These are phyloP conservation scores for Dicyrtoma fusca DNA, from an alignment of 2,888 invertebrate species.

Conservation along the genomic window DNA sequence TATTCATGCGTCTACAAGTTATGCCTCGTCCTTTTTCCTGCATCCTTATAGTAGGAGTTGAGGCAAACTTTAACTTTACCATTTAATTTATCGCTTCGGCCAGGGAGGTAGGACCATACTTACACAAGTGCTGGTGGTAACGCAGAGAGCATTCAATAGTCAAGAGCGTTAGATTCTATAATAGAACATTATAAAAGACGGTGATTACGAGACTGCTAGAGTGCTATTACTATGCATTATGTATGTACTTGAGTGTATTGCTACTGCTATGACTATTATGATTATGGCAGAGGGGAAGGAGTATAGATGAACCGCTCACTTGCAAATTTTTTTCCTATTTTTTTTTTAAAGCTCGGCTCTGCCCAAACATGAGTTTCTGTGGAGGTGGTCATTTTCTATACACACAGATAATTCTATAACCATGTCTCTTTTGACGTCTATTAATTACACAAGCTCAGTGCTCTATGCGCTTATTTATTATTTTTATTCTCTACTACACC, in stretches of 20 bases:
- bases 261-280: background rate
- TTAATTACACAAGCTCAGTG: conserved; percentile 24
- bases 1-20: too few species aligned
- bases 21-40: too few species aligned
- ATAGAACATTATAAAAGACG: background rate
- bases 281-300: conserved; percentile 15
- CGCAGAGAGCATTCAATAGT: conserved; percentile 2
- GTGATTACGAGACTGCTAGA: too few species aligned
- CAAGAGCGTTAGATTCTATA: background rate
- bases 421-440: conserved; percentile 25
- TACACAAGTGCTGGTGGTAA: too few species aligned
- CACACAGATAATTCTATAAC: conserved; percentile 11
- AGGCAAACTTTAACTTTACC: too few species aligned
- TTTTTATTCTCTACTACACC: conserved; percentile 9
- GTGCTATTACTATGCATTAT: background rate
- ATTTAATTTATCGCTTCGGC: conserved; percentile 9
- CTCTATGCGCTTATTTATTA: background rate
- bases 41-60: too few species aligned
- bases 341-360: background rate
- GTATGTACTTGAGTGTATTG: too few species aligned
- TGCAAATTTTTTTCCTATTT: too few species aligned
- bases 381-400: conserved; percentile 34
- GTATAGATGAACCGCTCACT: too few species aligned
- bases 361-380: conserved; percentile 32
- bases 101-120: background rate